phyloP scores from a whole-genome alignment of 1,140 invertebrate species.

The Apis mellifera region DNA sequence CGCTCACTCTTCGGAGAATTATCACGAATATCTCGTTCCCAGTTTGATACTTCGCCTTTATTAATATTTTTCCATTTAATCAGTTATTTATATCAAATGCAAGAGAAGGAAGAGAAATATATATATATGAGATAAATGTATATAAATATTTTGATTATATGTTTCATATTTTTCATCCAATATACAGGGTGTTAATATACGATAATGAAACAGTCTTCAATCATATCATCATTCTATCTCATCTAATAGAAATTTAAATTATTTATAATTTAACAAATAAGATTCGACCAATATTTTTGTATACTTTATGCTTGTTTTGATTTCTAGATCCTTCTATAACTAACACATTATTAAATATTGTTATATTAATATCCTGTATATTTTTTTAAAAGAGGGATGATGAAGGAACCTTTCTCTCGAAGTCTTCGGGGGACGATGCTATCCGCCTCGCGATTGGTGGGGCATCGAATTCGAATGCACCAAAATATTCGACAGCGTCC shows the following conservation, averaged over 20 bases:
- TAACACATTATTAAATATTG: neutral
- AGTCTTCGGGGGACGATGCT: constrained; percentile 67
- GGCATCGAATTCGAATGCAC: constrained; percentile 69
- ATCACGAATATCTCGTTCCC: constrained; percentile 71
- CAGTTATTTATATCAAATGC: neutral
- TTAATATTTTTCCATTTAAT: constrained; percentile 1
- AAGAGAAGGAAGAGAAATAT: neutral
- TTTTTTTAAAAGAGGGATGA: neutral
- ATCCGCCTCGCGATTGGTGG: constrained; percentile 65
- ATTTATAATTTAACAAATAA: too few species aligned
- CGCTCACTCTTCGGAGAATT: constrained; percentile 64
- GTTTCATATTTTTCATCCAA: too few species aligned
- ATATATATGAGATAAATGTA: neutral
- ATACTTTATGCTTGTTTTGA: too few species aligned
- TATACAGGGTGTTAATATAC: too few species aligned
- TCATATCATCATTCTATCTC: too few species aligned
- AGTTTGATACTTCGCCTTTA: constrained; percentile 68
- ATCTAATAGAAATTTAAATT: too few species aligned
- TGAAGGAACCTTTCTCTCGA: constrained; percentile 65
- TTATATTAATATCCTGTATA: neutral
- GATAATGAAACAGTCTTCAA: too few species aligned
- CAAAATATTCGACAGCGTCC: constrained; percentile 67
- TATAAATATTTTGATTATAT: too few species aligned
- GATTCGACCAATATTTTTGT: too few species aligned
- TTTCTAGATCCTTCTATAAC: neutral